These are phyloP conservation scores for Leptarthrus brevirostris DNA, from an alignment of 2,888 invertebrate genomes.

Conservation along the genomic window DNA sequence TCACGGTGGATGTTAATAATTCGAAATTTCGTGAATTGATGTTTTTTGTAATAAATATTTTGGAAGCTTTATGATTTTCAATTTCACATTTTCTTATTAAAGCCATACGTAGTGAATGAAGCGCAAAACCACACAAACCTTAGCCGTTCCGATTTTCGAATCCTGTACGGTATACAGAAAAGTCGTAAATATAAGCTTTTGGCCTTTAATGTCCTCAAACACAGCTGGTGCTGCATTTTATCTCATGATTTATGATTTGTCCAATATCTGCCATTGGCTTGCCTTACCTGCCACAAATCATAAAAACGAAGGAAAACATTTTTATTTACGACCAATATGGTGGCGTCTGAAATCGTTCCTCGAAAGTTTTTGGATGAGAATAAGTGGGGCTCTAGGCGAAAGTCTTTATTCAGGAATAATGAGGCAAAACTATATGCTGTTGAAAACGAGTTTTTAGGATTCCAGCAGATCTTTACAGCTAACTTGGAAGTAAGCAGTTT, in stretches of 20 bases:
- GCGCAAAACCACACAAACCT: slow-evolving; percentile 33
- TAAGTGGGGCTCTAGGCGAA: background rate
- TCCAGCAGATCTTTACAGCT: too few species aligned
- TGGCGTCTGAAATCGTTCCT: background rate
- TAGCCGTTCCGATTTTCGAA: background rate
- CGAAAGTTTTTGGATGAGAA: background rate
- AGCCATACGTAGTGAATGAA: slow-evolving; percentile 39
- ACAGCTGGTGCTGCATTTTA: slow-evolving; percentile 35
- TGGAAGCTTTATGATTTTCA: too few species aligned
- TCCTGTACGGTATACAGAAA: slow-evolving; percentile 17
- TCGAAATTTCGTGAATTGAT: background rate
- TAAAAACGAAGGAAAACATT: background rate
- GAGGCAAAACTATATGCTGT: too few species aligned
- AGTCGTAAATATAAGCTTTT: slow-evolving; percentile 37
- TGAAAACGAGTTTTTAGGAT: too few species aligned
- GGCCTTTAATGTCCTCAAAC: slow-evolving; percentile 30
- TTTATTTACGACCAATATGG: slow-evolving; percentile 45
- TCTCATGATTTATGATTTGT: slow-evolving; percentile 42
- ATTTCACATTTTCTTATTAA: too few species aligned
- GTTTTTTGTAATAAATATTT: too few species aligned
- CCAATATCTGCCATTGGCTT: slow-evolving; percentile 48
- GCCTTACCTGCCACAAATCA: slow-evolving; percentile 40
- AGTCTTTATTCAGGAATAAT: too few species aligned
- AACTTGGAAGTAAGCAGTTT: too few species aligned
- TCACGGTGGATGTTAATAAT: slow-evolving; percentile 14